Conservation (phyloP, 1,140 invertebrate species). For the Euura saliciscinereae region DNA sequence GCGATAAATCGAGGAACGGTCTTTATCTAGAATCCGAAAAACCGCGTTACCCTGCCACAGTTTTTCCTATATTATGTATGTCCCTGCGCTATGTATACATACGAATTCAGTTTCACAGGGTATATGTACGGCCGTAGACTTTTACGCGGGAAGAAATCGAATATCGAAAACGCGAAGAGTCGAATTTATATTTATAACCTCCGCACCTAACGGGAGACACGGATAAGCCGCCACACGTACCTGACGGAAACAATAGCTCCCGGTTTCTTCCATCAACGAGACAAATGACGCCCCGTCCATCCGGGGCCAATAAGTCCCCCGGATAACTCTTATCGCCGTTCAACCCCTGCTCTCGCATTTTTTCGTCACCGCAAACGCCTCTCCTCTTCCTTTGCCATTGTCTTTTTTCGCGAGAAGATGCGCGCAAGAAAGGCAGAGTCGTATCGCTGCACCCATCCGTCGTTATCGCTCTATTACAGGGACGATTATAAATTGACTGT, state of each 20-base stretch:
- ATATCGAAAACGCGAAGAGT: no score
- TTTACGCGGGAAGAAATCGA: no score
- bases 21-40: background rate
- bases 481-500: no score
- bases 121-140: no score
- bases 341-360: slow-evolving; percentile 12
- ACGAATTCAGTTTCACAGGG: no score
- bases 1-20: slow-evolving; percentile 1
- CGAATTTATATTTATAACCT: no score
- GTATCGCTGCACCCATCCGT: slow-evolving; percentile 27
- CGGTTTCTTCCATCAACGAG: slow-evolving; percentile 7
- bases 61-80: no score
- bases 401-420: background rate
- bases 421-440: no score
- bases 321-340: slow-evolving; percentile 4
- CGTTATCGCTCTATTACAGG: slow-evolving; percentile 33
- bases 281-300: slow-evolving; percentile 47
- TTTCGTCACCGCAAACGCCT: background rate
- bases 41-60: no score
- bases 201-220: no score
- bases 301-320: slow-evolving; percentile 38
- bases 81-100: no score
- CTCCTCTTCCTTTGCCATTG: background rate
- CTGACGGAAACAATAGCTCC: background rate
- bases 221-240: no score